Base-by-base conservation (phyloP, 2,113 vertebrate species). In the Tragelaphus scriptus region DNA sequence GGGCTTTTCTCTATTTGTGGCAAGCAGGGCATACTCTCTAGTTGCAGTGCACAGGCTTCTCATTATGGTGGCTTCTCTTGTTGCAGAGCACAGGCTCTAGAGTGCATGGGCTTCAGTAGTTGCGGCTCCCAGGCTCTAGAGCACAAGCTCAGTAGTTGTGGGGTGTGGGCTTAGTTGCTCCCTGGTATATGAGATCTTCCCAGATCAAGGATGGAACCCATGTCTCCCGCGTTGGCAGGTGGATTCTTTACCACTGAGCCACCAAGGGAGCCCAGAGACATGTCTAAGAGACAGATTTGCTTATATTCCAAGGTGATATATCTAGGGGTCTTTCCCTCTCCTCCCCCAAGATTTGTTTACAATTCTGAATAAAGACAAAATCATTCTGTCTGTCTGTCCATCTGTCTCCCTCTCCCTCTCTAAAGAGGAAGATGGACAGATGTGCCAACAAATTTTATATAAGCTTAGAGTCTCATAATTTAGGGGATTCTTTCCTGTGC, bases 231-330 rank as follows among this genome's bases (percentile, higher is more conserved):
- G 26, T 7, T 77, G 12, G 40, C 40, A 77, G 40, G 71, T 14
- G 6, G 23, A 77, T 44, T 77, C 12, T 77, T 77, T 77, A 77
- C 36, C 71, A 77, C 71, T 77, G 71, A 77, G 40, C 40, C 71
- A 44, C 12, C 36, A 44, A 25, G 71, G 40, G 23, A 77, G 40
- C 23, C 71, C 36, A 85, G 65, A 96, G 79, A 96, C 84, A 44
- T 30, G 30, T 89, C 58, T 58, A 80, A 80, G 36, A 80, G 51
- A 85, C 16, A 40, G 9, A 53, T 71, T 30, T 88, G 75, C 36
- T 92, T 63, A 94, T 30, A 89, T 86, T 89, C 47, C 51, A 89
- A 93, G 71, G 44, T 59, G 84, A 89, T 89, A 85, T 89, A 92
- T 88, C 40, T 85, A 85, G 51, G 49, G 79, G 65, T n/a, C 16